phyloP scores from a whole-genome alignment of 92 coral and sea anemone genomes.

The Parazoanthus atlanticus region DNA sequence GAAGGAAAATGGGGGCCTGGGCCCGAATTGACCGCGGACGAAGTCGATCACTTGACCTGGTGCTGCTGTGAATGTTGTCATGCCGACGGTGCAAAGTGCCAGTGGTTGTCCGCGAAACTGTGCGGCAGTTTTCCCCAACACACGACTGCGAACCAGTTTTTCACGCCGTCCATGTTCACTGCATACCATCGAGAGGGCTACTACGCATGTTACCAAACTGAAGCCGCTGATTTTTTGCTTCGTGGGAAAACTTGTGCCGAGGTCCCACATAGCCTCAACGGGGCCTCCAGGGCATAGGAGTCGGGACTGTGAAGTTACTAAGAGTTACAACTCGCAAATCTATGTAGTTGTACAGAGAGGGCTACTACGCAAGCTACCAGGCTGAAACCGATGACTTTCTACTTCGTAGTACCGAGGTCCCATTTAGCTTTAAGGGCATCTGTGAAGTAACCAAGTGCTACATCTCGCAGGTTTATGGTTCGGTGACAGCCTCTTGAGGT shows the following conservation, averaged over 20 bases:
- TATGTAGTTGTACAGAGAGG: too few species aligned
- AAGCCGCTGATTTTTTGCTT: slow-evolving; percentile 60
- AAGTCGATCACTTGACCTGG: slow-evolving; percentile 54
- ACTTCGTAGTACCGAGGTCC: too few species aligned
- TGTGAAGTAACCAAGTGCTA: too few species aligned
- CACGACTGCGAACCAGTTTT: slow-evolving; percentile 67
- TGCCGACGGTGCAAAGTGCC: slow-evolving; percentile 9
- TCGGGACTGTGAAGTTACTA: background rate
- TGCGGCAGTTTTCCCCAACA: slow-evolving; percentile 70
- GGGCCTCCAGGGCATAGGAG: background rate
- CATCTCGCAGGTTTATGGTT: too few species aligned
- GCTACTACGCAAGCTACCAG: too few species aligned
- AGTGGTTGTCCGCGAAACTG: slow-evolving; percentile 42
- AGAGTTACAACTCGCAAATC: too few species aligned
- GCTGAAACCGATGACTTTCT: too few species aligned
- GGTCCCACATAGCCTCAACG: background rate
- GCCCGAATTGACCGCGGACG: slow-evolving; percentile 56
- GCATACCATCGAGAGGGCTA: slow-evolving; percentile 74
- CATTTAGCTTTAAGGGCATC: too few species aligned
- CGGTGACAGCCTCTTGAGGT: too few species aligned
- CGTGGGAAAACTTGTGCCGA: background rate
- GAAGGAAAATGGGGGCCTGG: slow-evolving; percentile 63
- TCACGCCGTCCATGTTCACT: slow-evolving; percentile 64
- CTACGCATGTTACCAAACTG: slow-evolving; percentile 61
- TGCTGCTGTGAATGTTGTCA: slow-evolving; percentile 76